Percentiles rank a stretch among this genome's conserved stretches.
phyloP scores from a whole-genome alignment of 2,797 vertebrate species.

The Aselliscus stoliczkanus region DNA sequence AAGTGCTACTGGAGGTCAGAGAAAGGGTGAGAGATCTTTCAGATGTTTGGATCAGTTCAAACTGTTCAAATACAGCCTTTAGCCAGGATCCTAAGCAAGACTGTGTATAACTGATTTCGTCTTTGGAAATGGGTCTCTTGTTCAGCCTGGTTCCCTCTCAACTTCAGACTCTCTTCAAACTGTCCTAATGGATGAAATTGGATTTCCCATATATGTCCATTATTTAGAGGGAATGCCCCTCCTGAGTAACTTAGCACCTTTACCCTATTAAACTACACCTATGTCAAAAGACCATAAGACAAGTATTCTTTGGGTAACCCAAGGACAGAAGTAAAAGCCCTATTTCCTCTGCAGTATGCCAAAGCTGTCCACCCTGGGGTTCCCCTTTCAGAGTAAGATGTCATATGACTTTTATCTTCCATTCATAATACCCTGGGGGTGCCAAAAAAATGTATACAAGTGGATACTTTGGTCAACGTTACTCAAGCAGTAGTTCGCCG shows the following conservation, averaged over 20 bases:
- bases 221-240: neutral
- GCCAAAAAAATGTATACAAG: no score
- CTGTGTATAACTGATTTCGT: neutral
- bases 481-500: no score
- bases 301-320: neutral
- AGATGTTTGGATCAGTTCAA: neutral
- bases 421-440: neutral
- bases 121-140: neutral
- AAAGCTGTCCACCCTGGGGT: neutral
- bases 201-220: neutral
- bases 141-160: neutral
- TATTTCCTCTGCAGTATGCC: neutral
- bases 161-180: conserved; percentile 14
- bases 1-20: neutral
- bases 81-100: neutral
- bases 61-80: neutral
- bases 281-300: neutral
- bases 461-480: no score
- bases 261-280: neutral
- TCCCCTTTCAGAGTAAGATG: neutral
- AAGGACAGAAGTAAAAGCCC: neutral
- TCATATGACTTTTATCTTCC: neutral
- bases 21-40: neutral
- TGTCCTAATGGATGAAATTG: neutral
- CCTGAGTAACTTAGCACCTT: neutral